Base-by-base conservation (phyloP, 2,797 vertebrate species). In the Acanthiza pusilla region DNA sequence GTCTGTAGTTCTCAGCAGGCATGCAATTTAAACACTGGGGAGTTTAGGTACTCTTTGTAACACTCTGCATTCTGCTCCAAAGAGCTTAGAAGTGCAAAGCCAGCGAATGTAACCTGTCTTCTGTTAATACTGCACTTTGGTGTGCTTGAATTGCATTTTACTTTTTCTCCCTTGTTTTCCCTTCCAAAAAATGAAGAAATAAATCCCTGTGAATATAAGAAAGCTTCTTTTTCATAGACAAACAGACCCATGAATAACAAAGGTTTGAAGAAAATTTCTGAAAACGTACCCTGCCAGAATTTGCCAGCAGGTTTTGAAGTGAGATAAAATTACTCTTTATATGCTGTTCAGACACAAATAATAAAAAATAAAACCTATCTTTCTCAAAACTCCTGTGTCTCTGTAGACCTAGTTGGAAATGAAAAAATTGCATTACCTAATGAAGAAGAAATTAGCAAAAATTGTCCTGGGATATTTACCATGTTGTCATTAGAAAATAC, bases 21-120 rank as follows among this genome's bases (percentile, higher is more conserved):
- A 16, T 13, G 54, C 43, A 74, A 34, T 81, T 93, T 80, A 91
- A 95, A 90, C 76, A 29, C 57, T n/a, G 32, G 7, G 40, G 62
- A 90, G 50, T 70, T 92, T 51, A 72, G 38, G 18, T 42, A 36
- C 42, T 74, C 73, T 80, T 57, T 91, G 63, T 36, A 81, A 45
- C 63, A 15, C 70, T 18, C 26, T 85, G 54, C 45, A 57, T 85
- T 81, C 79, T 78, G 55, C 63, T 93, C 53, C 42, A 32, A 76
- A 58, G 73, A 67, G 65, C 68, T 92, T 83, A 95, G 72, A 87
- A 92, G 48, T 67, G 61, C 86, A 94, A 94, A 93, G 73, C 63
- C 71, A 34, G 36, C 13, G 68, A 80, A 85, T 53, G 70, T 70
- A 94, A 88, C 79, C 34, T 53, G 38, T 42, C 75, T 79, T 40